phyloP scores from a whole-genome alignment of 2,888 invertebrate genomes.

The Taphrorychus bicolor region DNA sequence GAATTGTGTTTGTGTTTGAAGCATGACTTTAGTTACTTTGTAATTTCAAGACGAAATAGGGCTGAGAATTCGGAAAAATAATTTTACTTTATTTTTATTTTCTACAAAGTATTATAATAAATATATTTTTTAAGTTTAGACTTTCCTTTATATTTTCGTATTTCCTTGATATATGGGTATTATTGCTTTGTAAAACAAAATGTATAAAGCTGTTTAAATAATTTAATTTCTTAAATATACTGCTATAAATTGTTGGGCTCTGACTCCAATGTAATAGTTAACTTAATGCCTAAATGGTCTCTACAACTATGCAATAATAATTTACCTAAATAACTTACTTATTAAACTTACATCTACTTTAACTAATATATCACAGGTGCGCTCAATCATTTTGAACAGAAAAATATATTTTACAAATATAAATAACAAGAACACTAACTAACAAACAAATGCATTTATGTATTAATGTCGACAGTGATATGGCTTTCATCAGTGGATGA shows the following conservation, averaged over 20 bases:
- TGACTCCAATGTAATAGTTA: too few relatives aligned
- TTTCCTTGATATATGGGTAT: too few relatives aligned
- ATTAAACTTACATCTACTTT: conserved; percentile 5
- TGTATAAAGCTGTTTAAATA: not conserved
- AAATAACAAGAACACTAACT: not conserved
- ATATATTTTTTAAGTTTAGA: too few relatives aligned
- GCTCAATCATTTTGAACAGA: not conserved
- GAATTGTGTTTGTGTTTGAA: too few relatives aligned
- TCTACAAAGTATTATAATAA: not conserved
- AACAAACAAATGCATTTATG: conserved; percentile 4
- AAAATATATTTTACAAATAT: not conserved
- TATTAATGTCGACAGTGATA: conserved; percentile 6
- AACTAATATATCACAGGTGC: conserved; percentile 24
- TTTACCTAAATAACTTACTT: not conserved
- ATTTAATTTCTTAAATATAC: not conserved
- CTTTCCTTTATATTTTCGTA: too few relatives aligned
- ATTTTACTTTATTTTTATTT: not conserved
- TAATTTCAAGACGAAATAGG: too few relatives aligned
- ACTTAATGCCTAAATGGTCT: too few relatives aligned
- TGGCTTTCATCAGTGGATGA: not conserved
- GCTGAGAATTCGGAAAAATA: not conserved
- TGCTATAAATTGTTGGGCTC: not conserved
- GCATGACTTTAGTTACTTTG: too few relatives aligned
- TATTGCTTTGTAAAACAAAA: not conserved
- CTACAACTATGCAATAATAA: too few relatives aligned